Evolutionary conservation across 2,888 invertebrate species (phyloP).

Genomic region (Agriotes lineatus): DNA sequence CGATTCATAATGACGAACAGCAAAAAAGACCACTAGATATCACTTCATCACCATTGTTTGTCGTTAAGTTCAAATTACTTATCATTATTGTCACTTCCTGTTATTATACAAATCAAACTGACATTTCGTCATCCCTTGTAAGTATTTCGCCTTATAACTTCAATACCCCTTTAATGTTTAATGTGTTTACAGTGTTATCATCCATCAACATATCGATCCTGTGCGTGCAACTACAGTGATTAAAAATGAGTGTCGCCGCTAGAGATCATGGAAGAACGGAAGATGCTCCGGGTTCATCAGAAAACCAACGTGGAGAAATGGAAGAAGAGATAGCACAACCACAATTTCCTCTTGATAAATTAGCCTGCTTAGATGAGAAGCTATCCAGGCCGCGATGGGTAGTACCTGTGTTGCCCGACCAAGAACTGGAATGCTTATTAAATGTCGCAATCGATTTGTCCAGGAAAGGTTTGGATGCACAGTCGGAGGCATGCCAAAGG

Average conservation of each 20-base stretch:
- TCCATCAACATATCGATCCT: constrained; percentile 53
- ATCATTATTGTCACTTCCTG: constrained; percentile 65
- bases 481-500: constrained; percentile 90
- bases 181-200: constrained; percentile 8
- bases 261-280: constrained; percentile 73
- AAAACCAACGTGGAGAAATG: constrained; percentile 53
- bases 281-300: constrained; percentile 67
- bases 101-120: constrained; percentile 57
- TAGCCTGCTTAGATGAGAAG: constrained; percentile 93
- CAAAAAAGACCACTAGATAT: too few species aligned
- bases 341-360: constrained; percentile 88
- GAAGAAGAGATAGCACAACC: constrained; percentile 69
- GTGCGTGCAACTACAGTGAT: constrained; percentile 54
- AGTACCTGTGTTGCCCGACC: constrained; percentile 95
- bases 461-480: constrained; percentile 88
- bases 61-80: too few species aligned
- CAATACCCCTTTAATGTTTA: neutral
- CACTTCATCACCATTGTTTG: too few species aligned
- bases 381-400: constrained; percentile 97
- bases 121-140: constrained; percentile 53
- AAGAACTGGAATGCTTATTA: constrained; percentile 92
- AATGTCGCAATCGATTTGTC: constrained; percentile 91
- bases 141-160: constrained; percentile 21
- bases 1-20: too few species aligned
- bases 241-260: constrained; percentile 72